Conservation (phyloP, 2,888 invertebrate species). For the Lissocephala sabroskyi region DNA sequence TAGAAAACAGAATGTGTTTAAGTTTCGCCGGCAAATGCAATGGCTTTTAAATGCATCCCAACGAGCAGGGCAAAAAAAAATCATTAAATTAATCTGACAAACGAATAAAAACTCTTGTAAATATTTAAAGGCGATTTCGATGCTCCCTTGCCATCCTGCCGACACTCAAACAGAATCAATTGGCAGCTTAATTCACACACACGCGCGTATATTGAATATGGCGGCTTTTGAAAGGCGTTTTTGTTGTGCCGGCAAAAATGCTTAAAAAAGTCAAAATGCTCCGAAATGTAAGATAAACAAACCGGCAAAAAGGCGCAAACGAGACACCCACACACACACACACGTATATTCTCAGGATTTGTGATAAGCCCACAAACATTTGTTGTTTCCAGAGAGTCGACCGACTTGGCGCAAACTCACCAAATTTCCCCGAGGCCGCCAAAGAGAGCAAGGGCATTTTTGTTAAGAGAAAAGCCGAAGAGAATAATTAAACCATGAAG, state of each 20-base stretch:
- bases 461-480: too few relatives aligned
- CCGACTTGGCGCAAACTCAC: slow-evolving; percentile 28
- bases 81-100: slow-evolving; percentile 22
- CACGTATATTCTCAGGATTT: too few relatives aligned
- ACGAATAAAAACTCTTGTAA: slow-evolving; percentile 21
- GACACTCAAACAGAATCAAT: slow-evolving; percentile 30
- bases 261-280: slow-evolving; percentile 22
- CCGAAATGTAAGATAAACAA: slow-evolving; percentile 39
- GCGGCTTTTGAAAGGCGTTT: slow-evolving; percentile 18
- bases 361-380: background rate
- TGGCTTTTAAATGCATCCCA: too few relatives aligned
- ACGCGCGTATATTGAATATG: slow-evolving; percentile 1
- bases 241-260: slow-evolving; percentile 26
- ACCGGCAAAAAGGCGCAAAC: slow-evolving; percentile 21
- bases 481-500: too few relatives aligned
- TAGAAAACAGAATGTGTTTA: too few relatives aligned
- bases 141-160: background rate
- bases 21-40: too few relatives aligned
- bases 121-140: slow-evolving; percentile 29
- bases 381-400: slow-evolving; percentile 7
- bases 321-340: slow-evolving; percentile 6
- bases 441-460: too few relatives aligned
- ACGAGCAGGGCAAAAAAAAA: too few relatives aligned
- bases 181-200: slow-evolving; percentile 17
- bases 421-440: slow-evolving; percentile 20